These are phyloP conservation scores for Lasioglossum oenotherae DNA, from an alignment of 2,888 invertebrate genomes.

Conservation along the genomic window DNA sequence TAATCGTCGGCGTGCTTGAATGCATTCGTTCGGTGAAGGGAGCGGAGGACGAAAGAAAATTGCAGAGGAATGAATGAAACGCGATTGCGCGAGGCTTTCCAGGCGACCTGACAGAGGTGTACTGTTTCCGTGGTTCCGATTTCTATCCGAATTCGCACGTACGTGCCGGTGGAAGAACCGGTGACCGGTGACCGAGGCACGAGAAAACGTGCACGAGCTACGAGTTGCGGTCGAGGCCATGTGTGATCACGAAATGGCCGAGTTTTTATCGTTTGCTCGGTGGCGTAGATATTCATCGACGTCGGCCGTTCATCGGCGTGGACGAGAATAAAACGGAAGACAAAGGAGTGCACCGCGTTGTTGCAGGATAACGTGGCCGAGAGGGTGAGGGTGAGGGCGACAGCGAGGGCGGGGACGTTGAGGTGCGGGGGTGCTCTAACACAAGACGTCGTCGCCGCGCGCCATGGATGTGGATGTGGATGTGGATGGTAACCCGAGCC, in stretches of 20 bases:
- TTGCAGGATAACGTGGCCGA: conserved; percentile 40
- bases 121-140: background rate
- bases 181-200: background rate
- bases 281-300: conserved; percentile 62
- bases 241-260: conserved; percentile 38
- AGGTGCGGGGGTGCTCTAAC: background rate
- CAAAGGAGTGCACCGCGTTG: conserved; percentile 67
- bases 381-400: background rate
- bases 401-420: conserved; percentile 9
- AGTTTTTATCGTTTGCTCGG: conserved; percentile 60
- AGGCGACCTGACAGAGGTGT: background rate
- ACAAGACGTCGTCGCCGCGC: conserved; percentile 55
- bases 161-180: background rate
- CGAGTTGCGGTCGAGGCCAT: conserved; percentile 34
- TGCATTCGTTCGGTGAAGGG: background rate
- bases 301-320: conserved; percentile 52
- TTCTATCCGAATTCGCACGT: background rate
- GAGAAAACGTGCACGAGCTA: background rate
- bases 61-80: background rate
- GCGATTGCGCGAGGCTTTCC: background rate
- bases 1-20: background rate
- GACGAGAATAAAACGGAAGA: conserved; percentile 70
- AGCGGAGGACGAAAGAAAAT: background rate
- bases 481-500: conserved; percentile 81
- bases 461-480: conserved; percentile 42